A percentile compares a stretch with the other conserved stretches of the same genome.
Evolutionary conservation across 2,113 vertebrate genomes (phyloP).

Genomic region (Athene cunicularia): DNA sequence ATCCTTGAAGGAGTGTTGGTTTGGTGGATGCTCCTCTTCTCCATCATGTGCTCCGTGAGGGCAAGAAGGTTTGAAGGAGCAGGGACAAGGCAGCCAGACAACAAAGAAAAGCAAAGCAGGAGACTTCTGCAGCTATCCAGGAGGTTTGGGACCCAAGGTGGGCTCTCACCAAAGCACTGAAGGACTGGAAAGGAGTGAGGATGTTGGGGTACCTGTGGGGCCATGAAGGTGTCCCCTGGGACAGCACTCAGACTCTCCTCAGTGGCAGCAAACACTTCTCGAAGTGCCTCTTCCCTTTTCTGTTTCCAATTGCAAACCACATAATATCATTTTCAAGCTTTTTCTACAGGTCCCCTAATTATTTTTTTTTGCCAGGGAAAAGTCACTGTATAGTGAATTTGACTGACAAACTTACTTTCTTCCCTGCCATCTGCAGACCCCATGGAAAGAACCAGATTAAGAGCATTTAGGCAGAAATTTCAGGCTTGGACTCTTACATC

Average conservation of each 20-base stretch:
- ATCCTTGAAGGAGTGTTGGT: neutral
- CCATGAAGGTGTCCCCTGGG: neutral
- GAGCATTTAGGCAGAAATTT: neutral
- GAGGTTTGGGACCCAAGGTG: neutral
- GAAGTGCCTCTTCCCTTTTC: neutral
- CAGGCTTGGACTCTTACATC: neutral
- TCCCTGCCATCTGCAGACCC: neutral
- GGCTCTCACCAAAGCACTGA: neutral
- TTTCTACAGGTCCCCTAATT: neutral
- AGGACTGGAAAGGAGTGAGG: neutral
- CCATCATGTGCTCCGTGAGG: accelerated
- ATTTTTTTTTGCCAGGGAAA: neutral
- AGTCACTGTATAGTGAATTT: neutral
- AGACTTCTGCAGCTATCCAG: neutral
- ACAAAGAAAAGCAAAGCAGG: neutral
- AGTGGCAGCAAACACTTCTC: neutral
- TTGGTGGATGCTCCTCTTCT: neutral
- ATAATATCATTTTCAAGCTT: neutral
- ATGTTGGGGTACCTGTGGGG: neutral
- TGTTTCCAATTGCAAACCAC: neutral
- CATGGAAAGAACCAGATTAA: neutral
- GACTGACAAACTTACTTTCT: neutral
- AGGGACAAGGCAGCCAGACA: neutral
- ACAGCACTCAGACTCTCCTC: neutral
- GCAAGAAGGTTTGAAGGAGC: neutral